These are phyloP conservation scores for Ormia ochracea DNA, from an alignment of 2,888 invertebrate species.

Conservation along the genomic window DNA sequence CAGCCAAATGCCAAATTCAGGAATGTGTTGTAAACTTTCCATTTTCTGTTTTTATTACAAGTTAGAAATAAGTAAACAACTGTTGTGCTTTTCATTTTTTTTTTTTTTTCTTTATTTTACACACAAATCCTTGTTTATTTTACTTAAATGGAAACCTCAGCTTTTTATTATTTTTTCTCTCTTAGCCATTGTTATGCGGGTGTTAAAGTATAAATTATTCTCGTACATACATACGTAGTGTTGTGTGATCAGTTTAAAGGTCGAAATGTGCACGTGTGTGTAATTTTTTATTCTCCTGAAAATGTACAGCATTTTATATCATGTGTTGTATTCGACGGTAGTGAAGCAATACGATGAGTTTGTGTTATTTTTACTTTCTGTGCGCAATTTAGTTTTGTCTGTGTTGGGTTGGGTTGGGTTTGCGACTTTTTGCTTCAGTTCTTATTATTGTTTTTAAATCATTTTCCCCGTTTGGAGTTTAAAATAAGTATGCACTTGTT, in stretches of 20 bases:
- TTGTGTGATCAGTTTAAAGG: neutral
- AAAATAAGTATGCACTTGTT: no score
- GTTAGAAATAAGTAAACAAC: slow-evolving; percentile 49
- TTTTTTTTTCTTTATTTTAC: neutral
- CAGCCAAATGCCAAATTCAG: slow-evolving; percentile 65
- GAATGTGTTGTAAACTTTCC: slow-evolving; percentile 63
- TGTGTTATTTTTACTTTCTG: neutral
- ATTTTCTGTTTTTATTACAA: slow-evolving; percentile 55
- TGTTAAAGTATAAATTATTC: no score
- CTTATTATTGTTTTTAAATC: neutral
- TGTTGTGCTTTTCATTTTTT: neutral
- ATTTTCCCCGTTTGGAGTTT: no score
- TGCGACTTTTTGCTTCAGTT: slow-evolving; percentile 3
- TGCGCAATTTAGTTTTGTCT: neutral
- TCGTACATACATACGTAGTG: neutral
- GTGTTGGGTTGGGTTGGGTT: neutral
- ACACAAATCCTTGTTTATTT: neutral
- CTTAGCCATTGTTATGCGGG: slow-evolving; percentile 5
- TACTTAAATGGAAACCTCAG: neutral
- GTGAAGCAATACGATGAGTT: slow-evolving; percentile 14
- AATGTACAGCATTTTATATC: neutral
- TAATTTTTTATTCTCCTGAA: neutral
- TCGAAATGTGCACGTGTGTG: neutral
- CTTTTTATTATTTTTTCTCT: neutral
- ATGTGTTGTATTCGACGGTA: slow-evolving; percentile 15